Conservation (phyloP, 2,888 invertebrate genomes). For the Nephrotoma guestfalica region DNA sequence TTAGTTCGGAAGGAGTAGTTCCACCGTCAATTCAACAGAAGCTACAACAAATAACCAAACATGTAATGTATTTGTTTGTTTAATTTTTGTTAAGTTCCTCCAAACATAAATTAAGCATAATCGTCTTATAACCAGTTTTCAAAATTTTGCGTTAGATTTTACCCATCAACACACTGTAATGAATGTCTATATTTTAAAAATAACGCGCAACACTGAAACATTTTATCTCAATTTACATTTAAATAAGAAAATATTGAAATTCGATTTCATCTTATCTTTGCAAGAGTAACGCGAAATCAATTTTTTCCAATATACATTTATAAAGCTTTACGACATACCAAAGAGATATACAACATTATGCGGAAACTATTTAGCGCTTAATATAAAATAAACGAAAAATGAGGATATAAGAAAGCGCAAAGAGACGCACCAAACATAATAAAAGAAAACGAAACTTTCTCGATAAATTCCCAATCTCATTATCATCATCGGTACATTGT, state of each 20-base stretch:
- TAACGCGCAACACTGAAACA: not conserved
- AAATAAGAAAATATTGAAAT: not conserved
- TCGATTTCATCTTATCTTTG: not conserved
- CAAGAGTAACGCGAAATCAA: not conserved
- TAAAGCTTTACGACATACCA: not conserved
- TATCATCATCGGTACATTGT: not conserved
- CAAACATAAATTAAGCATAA: too few species aligned
- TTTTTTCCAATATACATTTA: not conserved
- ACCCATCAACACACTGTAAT: too few species aligned
- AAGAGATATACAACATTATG: not conserved
- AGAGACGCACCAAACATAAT: too few species aligned
- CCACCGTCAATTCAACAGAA: too few species aligned
- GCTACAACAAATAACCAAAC: too few species aligned
- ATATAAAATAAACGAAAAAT: not conserved
- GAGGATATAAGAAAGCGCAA: not conserved
- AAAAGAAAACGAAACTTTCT: not conserved
- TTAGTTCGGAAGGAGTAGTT: too few species aligned
- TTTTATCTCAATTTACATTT: not conserved
- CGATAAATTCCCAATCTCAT: not conserved
- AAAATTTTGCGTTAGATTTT: too few species aligned
- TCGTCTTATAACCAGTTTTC: too few species aligned
- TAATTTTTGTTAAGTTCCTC: too few species aligned
- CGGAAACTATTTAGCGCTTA: not conserved
- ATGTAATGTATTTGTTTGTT: too few species aligned
- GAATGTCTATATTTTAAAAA: not conserved